These are phyloP conservation scores for Phthorimaea operculella DNA, from an alignment of 1,140 invertebrate genomes.

Conservation along the genomic window DNA sequence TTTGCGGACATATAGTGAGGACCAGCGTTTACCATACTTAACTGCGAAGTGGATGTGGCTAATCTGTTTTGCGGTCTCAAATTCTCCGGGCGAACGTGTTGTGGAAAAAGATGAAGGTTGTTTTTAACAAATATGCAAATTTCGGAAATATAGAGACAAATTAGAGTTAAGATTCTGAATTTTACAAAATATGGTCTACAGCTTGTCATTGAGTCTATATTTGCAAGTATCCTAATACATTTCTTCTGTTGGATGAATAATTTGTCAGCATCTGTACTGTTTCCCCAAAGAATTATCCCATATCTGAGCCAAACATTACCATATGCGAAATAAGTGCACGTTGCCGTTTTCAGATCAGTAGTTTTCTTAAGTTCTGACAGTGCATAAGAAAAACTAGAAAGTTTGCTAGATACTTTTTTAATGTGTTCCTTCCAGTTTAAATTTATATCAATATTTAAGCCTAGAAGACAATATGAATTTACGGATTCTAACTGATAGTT, in stretches of 20 bases:
- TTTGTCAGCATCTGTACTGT: not conserved
- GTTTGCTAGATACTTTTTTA: not conserved
- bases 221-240: not conserved
- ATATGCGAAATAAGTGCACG: not conserved
- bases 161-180: conserved; percentile 1
- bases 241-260: not conserved
- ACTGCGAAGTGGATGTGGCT: too few species aligned
- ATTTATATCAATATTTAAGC: not conserved
- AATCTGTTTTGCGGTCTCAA: too few species aligned
- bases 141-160: not conserved
- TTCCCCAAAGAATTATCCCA: not conserved
- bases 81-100: not conserved
- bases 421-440: not conserved
- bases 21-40: too few species aligned
- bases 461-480: not conserved
- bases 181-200: conserved; percentile 1
- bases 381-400: not conserved
- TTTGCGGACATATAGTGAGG: too few species aligned
- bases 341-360: not conserved
- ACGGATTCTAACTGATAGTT: not conserved
- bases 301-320: not conserved
- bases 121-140: not conserved
- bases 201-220: not conserved
- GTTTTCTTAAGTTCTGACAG: not conserved
- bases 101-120: not conserved